A percentile compares a stretch with the other conserved stretches of the same genome.
These are phyloP conservation scores for Diorhabda elongata DNA, from an alignment of 1,140 invertebrate genomes.

Conservation along the genomic window DNA sequence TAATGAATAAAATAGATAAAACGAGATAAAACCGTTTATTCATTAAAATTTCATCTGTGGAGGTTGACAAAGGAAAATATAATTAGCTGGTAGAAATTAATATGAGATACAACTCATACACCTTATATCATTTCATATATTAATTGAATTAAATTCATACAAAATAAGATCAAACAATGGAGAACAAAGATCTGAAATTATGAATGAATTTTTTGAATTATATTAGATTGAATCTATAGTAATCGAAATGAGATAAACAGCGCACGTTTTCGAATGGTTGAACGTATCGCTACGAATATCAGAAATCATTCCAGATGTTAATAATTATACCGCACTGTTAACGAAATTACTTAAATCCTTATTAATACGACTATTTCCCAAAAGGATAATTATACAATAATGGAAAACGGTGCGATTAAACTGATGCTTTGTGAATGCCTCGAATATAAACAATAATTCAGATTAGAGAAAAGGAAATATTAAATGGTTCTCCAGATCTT, in stretches of 20 bases:
- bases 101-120: too few species aligned
- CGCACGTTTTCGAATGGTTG: background rate
- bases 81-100: too few species aligned
- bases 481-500: slow-evolving; percentile 11
- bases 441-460: slow-evolving; percentile 16
- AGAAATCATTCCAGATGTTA: slow-evolving; percentile 3
- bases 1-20: too few species aligned
- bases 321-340: slow-evolving; percentile 1
- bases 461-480: slow-evolving; percentile 4
- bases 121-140: too few species aligned
- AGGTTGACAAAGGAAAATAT: too few species aligned
- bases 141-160: too few species aligned
- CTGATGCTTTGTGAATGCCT: slow-evolving; percentile 4
- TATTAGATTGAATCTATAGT: background rate
- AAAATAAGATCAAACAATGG: too few species aligned
- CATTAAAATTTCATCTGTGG: too few species aligned
- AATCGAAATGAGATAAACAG: background rate
- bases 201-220: too few species aligned
- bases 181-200: too few species aligned
- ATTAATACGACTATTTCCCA: slow-evolving; percentile 8
- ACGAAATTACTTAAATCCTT: slow-evolving; percentile 1
- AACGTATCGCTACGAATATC: background rate
- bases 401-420: slow-evolving; percentile 4
- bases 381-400: slow-evolving; percentile 10
- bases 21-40: too few species aligned